Evolutionary conservation across 1,140 invertebrate species (phyloP), one percentile per base, ranked within the genome.

Genomic region (Papilio machaon): DNA sequence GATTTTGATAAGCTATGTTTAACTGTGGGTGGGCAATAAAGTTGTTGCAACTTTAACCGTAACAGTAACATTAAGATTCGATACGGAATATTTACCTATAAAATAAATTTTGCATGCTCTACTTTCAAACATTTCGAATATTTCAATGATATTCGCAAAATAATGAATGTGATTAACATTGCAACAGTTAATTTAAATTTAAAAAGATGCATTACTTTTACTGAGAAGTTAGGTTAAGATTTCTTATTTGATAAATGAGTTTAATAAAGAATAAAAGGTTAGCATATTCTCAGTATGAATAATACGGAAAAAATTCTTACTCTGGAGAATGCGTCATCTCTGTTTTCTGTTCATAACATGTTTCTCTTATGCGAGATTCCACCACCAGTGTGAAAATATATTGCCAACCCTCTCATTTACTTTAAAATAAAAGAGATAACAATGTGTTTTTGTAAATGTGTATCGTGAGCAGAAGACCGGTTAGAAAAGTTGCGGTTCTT

Each of bases 41-140:
- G 64, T 70, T 35, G 19, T 35, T 19, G 64, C 64, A 70, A 70
- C 13, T 70, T 70, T 70, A 35, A 15, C 64, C 30, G 64, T 70
- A 70, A 70, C 64, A 15, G 64, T 4, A 70, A 38, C 64, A 38
- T 38, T 70, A 70, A 70, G 64, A 70, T 70, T 70, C 64, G 64
- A 15, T 70, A 70, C 30, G 30, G 64, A 70, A 13, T 13, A 67
- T 67, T 70, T 70, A 35, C 30, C 30, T 70, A 15, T 35, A 70
- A 35, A 38, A 13, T 7, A 35, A 70, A 70, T 70, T 70, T 38
- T 35, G 4, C 64, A 70, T 2, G 64, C 64, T 70, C 64, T 70
- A 70, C 30, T 70, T 70, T 38, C 15, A 13, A 64, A 64, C 11
- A 23, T 64, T 23, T 30, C 60, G 4, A 35, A 70, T 10, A 70